Base-by-base conservation (phyloP, 2,888 invertebrate genomes). In the Agrilus mali region DNA sequence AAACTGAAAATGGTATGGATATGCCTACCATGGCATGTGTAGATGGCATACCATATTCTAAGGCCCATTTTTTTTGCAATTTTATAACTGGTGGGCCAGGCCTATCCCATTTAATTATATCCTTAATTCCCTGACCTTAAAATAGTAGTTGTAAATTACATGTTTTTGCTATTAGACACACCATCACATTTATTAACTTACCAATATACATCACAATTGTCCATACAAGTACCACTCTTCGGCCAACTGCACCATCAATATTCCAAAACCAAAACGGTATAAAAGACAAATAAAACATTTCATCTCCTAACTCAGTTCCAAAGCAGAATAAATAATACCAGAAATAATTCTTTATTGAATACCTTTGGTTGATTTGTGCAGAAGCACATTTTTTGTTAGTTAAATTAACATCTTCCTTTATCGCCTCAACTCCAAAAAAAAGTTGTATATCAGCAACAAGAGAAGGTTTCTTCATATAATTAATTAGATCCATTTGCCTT, bases 241-340 rank as follows among this genome's bases (percentile, higher is more conserved):
- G 71, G 12, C 87, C 86, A 3, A 92, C 85, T 22, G 82, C 83
- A 15, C 86, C 85, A 67, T 93, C 93, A 45, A 93, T 75, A 66
- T 93, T 94, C 93, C 93, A 94, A 60, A 90, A 86, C 83, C 89
- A 88, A 65, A 89, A 89, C 1, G 93, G 89, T 58, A 92, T 90
- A 60, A 92, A 90, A n/a, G 80, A 74, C 2, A 85, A 80, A 66
- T 93, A 94, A 65, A 94, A 94, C 48, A 84, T 73, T 69, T 93
- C 93, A 67, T 93, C 90, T 1, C 93, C 93, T 15, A 94, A 67
- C 47, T 83, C 82, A 0, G 92, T 89, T 14, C 90, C 92, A 59
- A 92, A 73, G 15, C 79, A 66, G 64, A 93, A 93, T 48, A 92
- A 59, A 63, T 84, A 86, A 67, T 87, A 87, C 82, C 90, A 86